A percentile compares a stretch with the other conserved stretches of the same genome.
Evolutionary conservation across 2,113 vertebrate species (phyloP).

Genomic region (Emydura subglobosa): DNA sequence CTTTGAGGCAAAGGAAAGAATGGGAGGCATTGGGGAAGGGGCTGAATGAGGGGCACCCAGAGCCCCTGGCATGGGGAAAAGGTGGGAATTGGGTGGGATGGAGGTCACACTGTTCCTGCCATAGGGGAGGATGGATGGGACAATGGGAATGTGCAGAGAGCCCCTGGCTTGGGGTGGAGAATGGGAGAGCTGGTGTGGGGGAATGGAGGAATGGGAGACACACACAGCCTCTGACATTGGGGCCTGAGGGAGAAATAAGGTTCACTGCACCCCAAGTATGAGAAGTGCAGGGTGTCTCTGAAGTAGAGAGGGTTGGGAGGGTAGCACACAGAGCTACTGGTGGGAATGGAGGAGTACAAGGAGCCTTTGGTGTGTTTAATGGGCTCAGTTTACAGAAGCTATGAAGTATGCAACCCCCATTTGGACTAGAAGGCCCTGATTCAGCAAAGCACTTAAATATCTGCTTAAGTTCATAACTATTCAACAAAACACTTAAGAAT

Average conservation of each 20-base stretch:
- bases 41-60: neutral
- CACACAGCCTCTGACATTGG: too few relatives aligned
- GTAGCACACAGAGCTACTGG: neutral
- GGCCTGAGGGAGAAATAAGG: neutral
- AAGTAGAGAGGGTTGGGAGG: neutral
- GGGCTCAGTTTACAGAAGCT: neutral
- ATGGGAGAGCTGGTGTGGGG: too few relatives aligned
- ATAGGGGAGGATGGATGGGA: too few relatives aligned
- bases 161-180: too few relatives aligned
- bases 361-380: neutral
- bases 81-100: too few relatives aligned
- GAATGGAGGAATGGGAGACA: too few relatives aligned
- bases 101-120: too few relatives aligned
- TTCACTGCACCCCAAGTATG: neutral
- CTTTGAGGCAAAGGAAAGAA: neutral
- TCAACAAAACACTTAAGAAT: neutral
- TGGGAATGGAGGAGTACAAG: neutral
- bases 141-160: too few relatives aligned
- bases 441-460: neutral
- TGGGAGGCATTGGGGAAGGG: neutral
- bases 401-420: neutral
- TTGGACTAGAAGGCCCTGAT: neutral
- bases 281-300: neutral
- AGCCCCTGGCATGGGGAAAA: neutral
- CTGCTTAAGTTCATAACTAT: neutral